A percentile compares a stretch with the other conserved stretches of the same genome.
Evolutionary conservation across 2,888 invertebrate genomes (phyloP).

Genomic region (Tetragonula carbonaria): DNA sequence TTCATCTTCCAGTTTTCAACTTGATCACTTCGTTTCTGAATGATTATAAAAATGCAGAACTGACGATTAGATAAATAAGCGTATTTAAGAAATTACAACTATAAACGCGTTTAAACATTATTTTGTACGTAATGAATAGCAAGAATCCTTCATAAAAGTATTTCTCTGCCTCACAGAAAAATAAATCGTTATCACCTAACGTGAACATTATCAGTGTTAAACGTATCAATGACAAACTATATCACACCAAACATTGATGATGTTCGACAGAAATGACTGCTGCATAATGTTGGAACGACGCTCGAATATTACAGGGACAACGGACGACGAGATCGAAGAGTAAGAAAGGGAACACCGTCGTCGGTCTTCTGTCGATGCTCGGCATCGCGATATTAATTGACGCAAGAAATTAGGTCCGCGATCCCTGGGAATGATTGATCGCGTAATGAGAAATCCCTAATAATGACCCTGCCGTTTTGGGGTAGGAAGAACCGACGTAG

Average conservation of each 20-base stretch:
- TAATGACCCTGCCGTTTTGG: conserved; percentile 80
- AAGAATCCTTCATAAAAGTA: too few species aligned
- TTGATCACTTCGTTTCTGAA: too few species aligned
- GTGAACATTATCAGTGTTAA: neutral
- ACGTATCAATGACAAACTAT: neutral
- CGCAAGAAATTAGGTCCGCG: conserved; percentile 80
- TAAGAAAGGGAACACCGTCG: conserved; percentile 55
- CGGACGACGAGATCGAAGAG: conserved; percentile 54
- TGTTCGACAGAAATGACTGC: conserved; percentile 25
- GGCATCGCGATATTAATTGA: conserved; percentile 80
- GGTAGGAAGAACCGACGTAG: conserved; percentile 60
- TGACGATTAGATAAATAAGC: too few species aligned
- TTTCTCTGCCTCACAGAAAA: too few species aligned
- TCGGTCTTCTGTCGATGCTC: conserved; percentile 67
- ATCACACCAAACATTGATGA: neutral
- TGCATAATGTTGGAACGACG: conserved; percentile 19
- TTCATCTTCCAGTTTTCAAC: too few species aligned
- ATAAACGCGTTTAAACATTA: too few species aligned
- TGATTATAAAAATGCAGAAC: too few species aligned
- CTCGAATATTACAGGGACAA: conserved; percentile 57
- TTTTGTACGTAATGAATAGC: too few species aligned
- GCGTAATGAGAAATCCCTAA: conserved; percentile 83
- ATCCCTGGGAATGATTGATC: conserved; percentile 81
- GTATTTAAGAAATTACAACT: too few species aligned
- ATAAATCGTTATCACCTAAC: neutral